Evolutionary conservation across 2,888 invertebrate species (phyloP).

Genomic region (Lingula anatina): DNA sequence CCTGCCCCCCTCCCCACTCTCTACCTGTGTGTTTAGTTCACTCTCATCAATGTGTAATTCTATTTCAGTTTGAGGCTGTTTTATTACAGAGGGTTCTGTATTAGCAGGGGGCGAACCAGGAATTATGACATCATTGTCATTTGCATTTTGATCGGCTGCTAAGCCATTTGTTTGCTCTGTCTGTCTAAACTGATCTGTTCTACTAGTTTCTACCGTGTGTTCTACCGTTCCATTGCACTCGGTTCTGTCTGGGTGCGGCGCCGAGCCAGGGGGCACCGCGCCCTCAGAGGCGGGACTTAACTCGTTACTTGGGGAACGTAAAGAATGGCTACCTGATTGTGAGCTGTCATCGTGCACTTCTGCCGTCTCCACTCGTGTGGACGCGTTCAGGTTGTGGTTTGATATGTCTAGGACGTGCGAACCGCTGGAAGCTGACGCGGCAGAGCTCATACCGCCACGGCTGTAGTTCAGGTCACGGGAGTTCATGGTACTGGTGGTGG

Average conservation of each 20-base stretch:
- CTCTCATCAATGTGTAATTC: background rate
- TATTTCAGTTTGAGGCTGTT: too few species aligned
- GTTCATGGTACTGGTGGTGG: conserved; percentile 40
- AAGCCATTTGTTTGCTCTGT: too few species aligned
- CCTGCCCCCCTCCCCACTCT: background rate
- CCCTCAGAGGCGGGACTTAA: conserved; percentile 5
- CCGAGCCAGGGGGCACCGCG: conserved; percentile 8
- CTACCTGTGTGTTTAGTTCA: background rate
- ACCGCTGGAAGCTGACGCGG: conserved; percentile 44
- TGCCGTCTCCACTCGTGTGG: conserved; percentile 27
- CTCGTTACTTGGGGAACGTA: conserved; percentile 35
- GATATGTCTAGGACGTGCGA: conserved; percentile 40
- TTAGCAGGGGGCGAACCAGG: background rate
- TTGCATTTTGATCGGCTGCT: conserved; percentile 50
- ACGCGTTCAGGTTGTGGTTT: conserved; percentile 13
- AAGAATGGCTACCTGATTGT: conserved; percentile 37
- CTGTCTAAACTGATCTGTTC: too few species aligned
- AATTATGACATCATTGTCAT: conserved; percentile 40
- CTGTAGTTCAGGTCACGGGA: conserved; percentile 36
- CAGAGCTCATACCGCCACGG: conserved; percentile 14
- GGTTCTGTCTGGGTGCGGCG: too few species aligned
- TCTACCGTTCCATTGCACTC: background rate
- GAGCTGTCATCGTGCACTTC: conserved; percentile 44
- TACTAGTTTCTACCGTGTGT: background rate
- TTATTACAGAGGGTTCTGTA: too few species aligned